A percentile compares a stretch with the other conserved stretches of the same genome.
Evolutionary conservation across 2,888 invertebrate genomes (phyloP).

Genomic region (Ectobius pallidus): DNA sequence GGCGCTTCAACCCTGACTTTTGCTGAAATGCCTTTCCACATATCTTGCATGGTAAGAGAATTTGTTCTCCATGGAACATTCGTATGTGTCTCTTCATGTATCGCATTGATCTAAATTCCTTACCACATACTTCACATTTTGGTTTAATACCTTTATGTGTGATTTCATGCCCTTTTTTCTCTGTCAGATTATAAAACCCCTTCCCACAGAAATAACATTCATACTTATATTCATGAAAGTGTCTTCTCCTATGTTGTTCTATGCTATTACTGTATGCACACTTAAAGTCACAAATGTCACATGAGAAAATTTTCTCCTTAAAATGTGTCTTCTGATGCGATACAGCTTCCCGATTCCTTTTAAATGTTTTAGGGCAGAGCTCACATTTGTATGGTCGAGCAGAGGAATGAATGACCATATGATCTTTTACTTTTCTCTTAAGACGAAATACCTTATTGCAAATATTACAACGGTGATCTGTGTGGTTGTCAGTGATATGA

Average conservation of each 20-base stretch:
- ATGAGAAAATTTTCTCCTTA: not conserved
- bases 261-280: not conserved
- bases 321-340: not conserved
- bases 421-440: no score
- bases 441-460: no score
- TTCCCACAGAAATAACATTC: not conserved
- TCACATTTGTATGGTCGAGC: no score
- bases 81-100: slow-evolving; percentile 59
- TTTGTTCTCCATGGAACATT: slow-evolving; percentile 51
- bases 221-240: not conserved
- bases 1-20: not conserved
- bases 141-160: not conserved
- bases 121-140: slow-evolving; percentile 55
- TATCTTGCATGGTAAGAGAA: slow-evolving; percentile 39
- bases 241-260: not conserved
- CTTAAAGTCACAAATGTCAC: not conserved
- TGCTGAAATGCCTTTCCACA: not conserved
- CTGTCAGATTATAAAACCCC: not conserved
- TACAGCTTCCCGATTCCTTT: no score
- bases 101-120: slow-evolving; percentile 60
- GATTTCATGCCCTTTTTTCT: not conserved
- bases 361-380: no score
- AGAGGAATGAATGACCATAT: no score
- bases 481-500: no score
- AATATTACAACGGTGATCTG: no score